Conservation (phyloP, 2,888 invertebrate species). For the Craniophora ligustri region DNA sequence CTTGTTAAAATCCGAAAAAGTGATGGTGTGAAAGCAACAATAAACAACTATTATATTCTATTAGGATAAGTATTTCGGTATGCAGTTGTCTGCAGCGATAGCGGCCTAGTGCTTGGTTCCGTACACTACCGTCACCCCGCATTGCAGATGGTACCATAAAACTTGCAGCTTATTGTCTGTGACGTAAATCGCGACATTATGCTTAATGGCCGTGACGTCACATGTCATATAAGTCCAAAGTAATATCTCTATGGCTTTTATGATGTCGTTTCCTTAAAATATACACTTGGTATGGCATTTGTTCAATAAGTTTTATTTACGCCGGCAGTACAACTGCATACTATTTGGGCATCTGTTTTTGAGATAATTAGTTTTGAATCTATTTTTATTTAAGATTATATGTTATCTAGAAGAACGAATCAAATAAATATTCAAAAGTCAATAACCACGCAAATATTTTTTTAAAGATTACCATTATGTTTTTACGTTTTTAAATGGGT, state of each 20-base stretch:
- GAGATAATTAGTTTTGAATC: too few relatives aligned
- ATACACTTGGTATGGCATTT: constrained; percentile 9
- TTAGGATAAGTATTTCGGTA: constrained; percentile 30
- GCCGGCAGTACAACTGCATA: not conserved
- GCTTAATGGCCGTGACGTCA: constrained; percentile 35
- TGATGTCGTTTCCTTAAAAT: constrained; percentile 34
- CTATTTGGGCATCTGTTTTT: too few relatives aligned
- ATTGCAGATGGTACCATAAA: constrained; percentile 52
- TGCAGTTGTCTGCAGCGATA: constrained; percentile 40
- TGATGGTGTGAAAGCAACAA: too few relatives aligned
- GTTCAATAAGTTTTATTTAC: constrained; percentile 9
- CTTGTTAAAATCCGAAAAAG: too few relatives aligned
- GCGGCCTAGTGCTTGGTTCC: constrained; percentile 40
- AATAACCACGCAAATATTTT: too few relatives aligned
- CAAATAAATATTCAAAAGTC: too few relatives aligned
- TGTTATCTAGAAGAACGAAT: too few relatives aligned
- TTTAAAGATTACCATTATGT: too few relatives aligned
- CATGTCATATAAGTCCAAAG: constrained; percentile 19
- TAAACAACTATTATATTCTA: too few relatives aligned
- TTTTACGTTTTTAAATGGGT: too few relatives aligned
- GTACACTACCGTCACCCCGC: constrained; percentile 47
- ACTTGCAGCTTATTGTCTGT: constrained; percentile 42
- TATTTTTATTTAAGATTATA: too few relatives aligned
- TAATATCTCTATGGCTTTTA: constrained; percentile 24
- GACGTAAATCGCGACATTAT: constrained; percentile 36